Percentiles rank a stretch among this genome's conserved stretches.
Evolutionary conservation across 2,797 vertebrate species (phyloP).

Genomic region (Clarias laeviceps): DNA sequence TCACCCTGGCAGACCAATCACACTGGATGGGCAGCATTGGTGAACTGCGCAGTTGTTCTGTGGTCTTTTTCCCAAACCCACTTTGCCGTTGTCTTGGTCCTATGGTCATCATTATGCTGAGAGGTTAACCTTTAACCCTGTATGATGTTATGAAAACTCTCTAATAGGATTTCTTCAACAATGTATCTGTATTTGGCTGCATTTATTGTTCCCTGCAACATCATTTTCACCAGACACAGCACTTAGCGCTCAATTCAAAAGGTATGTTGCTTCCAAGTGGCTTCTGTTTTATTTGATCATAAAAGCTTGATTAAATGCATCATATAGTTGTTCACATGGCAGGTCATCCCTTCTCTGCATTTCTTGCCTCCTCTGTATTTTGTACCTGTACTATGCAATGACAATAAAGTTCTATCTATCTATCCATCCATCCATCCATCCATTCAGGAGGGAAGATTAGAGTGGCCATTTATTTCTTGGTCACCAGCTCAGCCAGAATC

Average conservation of each 20-base stretch:
- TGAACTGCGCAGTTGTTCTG: background rate
- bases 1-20: background rate
- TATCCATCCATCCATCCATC: too few species aligned
- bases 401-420: too few species aligned
- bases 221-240: background rate
- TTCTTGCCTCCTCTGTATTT: too few species aligned
- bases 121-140: background rate
- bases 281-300: background rate
- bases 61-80: background rate
- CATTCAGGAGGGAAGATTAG: background rate
- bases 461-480: background rate
- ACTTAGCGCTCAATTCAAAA: background rate
- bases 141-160: background rate
- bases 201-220: background rate
- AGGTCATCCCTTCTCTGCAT: background rate
- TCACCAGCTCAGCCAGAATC: background rate
- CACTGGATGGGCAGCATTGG: background rate
- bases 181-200: background rate
- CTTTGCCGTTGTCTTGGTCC: background rate
- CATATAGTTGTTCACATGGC: background rate
- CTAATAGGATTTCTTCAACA: background rate
- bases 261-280: background rate
- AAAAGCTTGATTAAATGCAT: background rate
- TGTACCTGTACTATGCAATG: too few species aligned
- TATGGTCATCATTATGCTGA: background rate